Conservation (phyloP, 2,888 invertebrate genomes). For the Auanema freiburgensis region DNA sequence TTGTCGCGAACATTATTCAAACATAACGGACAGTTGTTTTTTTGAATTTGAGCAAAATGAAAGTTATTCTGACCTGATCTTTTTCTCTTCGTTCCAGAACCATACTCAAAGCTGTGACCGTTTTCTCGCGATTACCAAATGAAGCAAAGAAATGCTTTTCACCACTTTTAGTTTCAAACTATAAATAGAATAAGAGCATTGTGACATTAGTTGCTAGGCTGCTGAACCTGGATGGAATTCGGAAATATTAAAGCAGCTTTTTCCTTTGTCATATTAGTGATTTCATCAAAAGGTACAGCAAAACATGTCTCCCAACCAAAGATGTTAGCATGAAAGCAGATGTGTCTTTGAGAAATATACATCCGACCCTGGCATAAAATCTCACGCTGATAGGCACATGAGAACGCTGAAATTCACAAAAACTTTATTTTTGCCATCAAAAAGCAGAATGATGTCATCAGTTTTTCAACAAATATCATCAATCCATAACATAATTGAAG, state of each 20-base stretch:
- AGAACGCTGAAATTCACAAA: slow-evolving; percentile 79
- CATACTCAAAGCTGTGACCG: slow-evolving; percentile 79
- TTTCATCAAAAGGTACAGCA: slow-evolving; percentile 83
- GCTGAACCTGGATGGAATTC: slow-evolving; percentile 80
- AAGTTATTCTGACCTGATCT: slow-evolving; percentile 54
- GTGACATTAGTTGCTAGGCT: not conserved
- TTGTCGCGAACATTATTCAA: slow-evolving; percentile 1
- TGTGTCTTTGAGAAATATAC: slow-evolving; percentile 90
- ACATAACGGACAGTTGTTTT: not conserved
- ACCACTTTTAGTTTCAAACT: slow-evolving; percentile 32
- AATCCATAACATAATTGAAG: slow-evolving; percentile 1
- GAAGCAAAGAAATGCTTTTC: slow-evolving; percentile 83
- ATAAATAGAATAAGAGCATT: slow-evolving; percentile 11
- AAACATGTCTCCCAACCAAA: slow-evolving; percentile 74
- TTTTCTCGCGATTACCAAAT: slow-evolving; percentile 87
- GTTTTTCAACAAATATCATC: not conserved
- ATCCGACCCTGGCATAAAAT: slow-evolving; percentile 92
- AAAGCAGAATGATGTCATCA: not conserved
- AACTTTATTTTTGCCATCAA: not conserved
- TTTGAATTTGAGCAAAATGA: not conserved
- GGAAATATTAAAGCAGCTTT: slow-evolving; percentile 87
- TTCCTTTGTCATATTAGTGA: slow-evolving; percentile 89
- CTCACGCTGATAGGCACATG: slow-evolving; percentile 93
- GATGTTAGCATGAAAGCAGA: slow-evolving; percentile 96
- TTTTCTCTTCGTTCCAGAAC: slow-evolving; percentile 90